Evolutionary conservation across 2,888 invertebrate genomes (phyloP).

Genomic region (Lepidochitona cinerea): DNA sequence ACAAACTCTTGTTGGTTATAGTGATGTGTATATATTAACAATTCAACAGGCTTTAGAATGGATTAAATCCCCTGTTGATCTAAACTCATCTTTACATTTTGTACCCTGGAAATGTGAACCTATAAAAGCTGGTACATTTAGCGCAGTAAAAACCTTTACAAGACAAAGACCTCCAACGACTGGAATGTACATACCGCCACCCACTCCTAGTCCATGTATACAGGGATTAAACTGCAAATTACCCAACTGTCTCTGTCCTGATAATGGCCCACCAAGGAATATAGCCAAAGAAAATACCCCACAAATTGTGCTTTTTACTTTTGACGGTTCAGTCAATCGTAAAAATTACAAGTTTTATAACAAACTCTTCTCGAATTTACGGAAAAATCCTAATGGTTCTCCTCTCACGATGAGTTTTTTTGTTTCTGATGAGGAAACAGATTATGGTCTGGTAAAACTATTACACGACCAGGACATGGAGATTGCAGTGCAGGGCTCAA

Average conservation of each 20-base stretch:
- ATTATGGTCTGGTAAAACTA: constrained; percentile 97
- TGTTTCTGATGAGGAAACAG: constrained; percentile 98
- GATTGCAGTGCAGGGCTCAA: constrained; percentile 96
- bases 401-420: constrained; percentile 93
- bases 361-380: constrained; percentile 36
- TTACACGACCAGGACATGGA: constrained; percentile 81
- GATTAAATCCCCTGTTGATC: not conserved
- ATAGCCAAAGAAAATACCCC: constrained; percentile 42
- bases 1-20: not conserved
- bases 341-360: constrained; percentile 38
- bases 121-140: not conserved
- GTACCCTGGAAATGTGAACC: not conserved
- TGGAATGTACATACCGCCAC: not conserved
- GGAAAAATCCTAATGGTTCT: constrained; percentile 78
- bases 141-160: not conserved
- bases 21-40: constrained; percentile 5
- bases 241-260: not conserved
- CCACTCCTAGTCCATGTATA: not conserved
- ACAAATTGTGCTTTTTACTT: constrained; percentile 55
- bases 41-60: not conserved
- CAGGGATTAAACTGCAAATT: not conserved
- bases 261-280: not conserved
- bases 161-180: not conserved
- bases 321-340: constrained; percentile 52
- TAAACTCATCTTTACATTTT: not conserved